These are phyloP conservation scores for Cyphomyrus plagiostoma DNA, from an alignment of 2,113 vertebrate genomes.

Conservation along the genomic window DNA sequence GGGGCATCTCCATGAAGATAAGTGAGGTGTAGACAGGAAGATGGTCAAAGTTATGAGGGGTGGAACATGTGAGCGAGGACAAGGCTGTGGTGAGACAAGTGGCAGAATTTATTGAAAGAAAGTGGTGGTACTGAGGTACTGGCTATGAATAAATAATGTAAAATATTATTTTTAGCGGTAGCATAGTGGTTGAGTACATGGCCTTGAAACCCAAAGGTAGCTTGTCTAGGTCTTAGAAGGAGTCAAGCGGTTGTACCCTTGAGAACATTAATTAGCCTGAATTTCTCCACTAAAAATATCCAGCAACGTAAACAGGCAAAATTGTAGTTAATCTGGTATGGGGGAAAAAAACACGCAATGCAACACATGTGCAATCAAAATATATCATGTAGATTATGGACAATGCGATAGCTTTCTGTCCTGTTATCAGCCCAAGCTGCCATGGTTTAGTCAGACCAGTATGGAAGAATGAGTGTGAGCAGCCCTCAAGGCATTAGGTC, in stretches of 20 bases:
- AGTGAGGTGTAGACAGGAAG: neutral
- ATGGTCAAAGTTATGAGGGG: neutral
- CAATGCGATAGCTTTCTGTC: neutral
- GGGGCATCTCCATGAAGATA: neutral
- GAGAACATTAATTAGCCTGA: neutral
- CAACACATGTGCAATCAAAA: neutral
- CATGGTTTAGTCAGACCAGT: neutral
- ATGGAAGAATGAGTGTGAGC: neutral
- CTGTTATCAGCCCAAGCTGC: neutral
- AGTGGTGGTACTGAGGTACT: neutral
- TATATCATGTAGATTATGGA: neutral
- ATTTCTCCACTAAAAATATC: slow-evolving; percentile 1
- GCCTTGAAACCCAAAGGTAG: neutral
- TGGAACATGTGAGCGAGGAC: neutral
- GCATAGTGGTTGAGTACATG: neutral
- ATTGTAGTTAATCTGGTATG: neutral
- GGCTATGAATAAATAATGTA: neutral
- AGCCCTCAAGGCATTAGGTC: neutral
- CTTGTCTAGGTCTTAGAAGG: neutral
- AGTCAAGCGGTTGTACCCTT: neutral
- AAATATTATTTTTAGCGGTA: neutral
- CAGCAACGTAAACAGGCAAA: neutral
- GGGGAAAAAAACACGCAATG: neutral
- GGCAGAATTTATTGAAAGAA: neutral
- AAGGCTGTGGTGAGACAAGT: neutral